Conservation (phyloP, 92 coral and sea anemone genomes). For the Metridium senile region DNA sequence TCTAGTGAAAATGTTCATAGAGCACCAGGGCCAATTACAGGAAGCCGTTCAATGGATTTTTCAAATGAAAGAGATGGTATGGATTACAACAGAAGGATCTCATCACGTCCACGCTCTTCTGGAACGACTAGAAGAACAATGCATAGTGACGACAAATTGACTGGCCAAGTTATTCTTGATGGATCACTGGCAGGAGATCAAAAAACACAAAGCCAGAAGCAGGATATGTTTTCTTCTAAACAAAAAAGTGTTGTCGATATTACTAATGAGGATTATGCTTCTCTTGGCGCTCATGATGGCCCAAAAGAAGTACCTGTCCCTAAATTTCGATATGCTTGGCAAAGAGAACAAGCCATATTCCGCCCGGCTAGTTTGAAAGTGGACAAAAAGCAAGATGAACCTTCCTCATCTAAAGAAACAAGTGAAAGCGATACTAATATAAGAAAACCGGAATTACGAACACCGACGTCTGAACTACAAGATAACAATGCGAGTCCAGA, state of each 20-base stretch:
- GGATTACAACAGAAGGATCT: neutral
- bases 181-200: neutral
- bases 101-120: neutral
- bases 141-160: neutral
- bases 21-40: neutral
- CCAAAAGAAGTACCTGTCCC: slow-evolving; percentile 32
- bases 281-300: neutral
- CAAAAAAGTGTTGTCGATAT: slow-evolving; percentile 20
- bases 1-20: neutral
- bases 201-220: neutral
- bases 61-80: neutral
- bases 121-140: neutral
- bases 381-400: neutral
- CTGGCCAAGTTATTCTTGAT: neutral
- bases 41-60: neutral
- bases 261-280: slow-evolving; percentile 28
- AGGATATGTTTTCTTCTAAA: slow-evolving; percentile 3
- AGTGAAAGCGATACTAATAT: neutral
- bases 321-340: slow-evolving; percentile 23
- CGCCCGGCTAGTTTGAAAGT: slow-evolving; percentile 11
- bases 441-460: neutral
- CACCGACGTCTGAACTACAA: neutral
- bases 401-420: neutral
- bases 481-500: neutral
- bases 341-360: slow-evolving; percentile 29